Conservation (phyloP, 2,888 invertebrate species). For the Clistopyga incitator region DNA sequence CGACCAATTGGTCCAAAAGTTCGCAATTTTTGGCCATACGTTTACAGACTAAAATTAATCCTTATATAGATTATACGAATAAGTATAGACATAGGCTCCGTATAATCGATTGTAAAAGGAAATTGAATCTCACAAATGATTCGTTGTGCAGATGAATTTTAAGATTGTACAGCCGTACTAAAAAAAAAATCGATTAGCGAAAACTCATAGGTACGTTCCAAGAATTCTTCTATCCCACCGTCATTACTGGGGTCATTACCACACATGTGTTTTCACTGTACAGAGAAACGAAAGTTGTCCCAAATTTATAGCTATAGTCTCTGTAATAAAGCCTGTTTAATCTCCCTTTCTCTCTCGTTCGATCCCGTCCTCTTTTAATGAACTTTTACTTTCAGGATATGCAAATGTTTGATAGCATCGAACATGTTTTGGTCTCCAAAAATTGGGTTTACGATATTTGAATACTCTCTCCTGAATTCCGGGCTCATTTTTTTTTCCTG, state of each 20-base stretch:
- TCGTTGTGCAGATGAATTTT: neutral
- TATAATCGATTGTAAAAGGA: constrained; percentile 1
- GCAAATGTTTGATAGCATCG: constrained; percentile 24
- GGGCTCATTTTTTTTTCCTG: constrained; percentile 6
- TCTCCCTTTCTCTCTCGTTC: constrained; percentile 37
- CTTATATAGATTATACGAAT: neutral
- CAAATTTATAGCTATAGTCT: constrained; percentile 19
- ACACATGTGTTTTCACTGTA: neutral
- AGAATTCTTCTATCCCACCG: neutral
- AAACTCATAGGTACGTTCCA: neutral
- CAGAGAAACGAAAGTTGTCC: constrained; percentile 58
- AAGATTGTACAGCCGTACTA: neutral
- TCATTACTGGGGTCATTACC: neutral
- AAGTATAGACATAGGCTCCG: neutral
- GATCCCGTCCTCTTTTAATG: neutral
- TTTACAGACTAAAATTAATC: neutral
- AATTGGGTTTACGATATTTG: constrained; percentile 17
- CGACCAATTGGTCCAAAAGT: too few species aligned
- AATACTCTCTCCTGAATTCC: constrained; percentile 15
- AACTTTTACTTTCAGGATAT: constrained; percentile 24
- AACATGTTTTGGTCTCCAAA: constrained; percentile 8
- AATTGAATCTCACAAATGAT: neutral
- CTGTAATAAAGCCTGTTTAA: neutral
- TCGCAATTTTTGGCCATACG: too few species aligned
- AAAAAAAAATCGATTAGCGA: constrained; percentile 6